phyloP scores from a whole-genome alignment of 2,113 vertebrate species.

The Catharus fuscescens region DNA sequence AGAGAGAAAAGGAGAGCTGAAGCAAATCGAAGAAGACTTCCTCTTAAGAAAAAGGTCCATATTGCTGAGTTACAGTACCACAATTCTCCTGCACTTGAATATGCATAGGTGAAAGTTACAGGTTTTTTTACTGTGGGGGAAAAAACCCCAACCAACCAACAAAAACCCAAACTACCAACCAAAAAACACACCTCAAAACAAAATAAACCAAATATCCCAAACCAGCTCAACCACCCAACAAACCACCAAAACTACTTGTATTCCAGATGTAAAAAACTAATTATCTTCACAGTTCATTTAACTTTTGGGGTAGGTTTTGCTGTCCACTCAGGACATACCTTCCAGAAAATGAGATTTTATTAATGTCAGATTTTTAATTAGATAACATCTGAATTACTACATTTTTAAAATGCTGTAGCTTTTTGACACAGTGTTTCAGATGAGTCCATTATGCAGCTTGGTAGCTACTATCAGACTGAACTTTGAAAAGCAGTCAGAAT shows the following conservation, averaged over 20 bases:
- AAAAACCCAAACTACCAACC: too few species aligned
- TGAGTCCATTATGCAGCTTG: conserved; percentile 4
- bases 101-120: not conserved
- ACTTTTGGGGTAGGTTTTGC: not conserved
- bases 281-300: not conserved
- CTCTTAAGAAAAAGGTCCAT: not conserved
- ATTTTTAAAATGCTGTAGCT: conserved; percentile 24
- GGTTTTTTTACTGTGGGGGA: not conserved
- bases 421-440: not conserved
- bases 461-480: conserved; percentile 27
- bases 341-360: not conserved
- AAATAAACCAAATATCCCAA: not conserved
- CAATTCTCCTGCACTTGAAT: not conserved
- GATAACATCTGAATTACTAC: conserved; percentile 22
- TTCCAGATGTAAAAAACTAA: not conserved
- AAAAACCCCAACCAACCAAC: too few species aligned
- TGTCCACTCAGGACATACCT: not conserved
- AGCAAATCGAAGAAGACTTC: not conserved
- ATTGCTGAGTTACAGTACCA: not conserved
- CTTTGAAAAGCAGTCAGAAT: conserved; percentile 33
- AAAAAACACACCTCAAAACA: not conserved
- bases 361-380: conserved; percentile 32
- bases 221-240: not conserved
- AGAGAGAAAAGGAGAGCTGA: not conserved
- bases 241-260: accelerated